A percentile compares a stretch with the other conserved stretches of the same genome.
These are phyloP conservation scores for Cheilosia urbana DNA, from an alignment of 2,888 invertebrate species.

Conservation along the genomic window DNA sequence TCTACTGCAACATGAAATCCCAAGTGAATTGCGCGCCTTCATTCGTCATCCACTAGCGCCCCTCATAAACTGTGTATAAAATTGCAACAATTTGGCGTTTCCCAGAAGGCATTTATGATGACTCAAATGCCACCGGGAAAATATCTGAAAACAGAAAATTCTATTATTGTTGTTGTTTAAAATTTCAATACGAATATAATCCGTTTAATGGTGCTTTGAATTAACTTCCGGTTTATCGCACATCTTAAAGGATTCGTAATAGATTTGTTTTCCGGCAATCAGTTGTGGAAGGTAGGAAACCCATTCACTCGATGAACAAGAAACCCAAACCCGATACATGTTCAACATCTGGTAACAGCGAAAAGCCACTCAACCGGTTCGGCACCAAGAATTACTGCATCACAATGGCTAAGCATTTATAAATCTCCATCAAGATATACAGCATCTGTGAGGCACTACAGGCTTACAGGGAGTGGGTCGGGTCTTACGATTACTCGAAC, in stretches of 20 bases:
- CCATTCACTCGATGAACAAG: neutral
- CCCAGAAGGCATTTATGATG: neutral
- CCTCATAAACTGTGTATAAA: neutral
- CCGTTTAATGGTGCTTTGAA: too few species aligned
- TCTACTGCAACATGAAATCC: neutral
- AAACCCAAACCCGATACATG: neutral
- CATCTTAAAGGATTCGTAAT: too few species aligned
- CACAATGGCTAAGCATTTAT: conserved; percentile 35
- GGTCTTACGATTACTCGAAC: conserved; percentile 19
- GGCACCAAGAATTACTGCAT: conserved; percentile 13
- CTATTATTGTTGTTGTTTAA: too few species aligned
- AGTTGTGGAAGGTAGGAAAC: conserved; percentile 6
- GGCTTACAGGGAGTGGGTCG: conserved; percentile 10
- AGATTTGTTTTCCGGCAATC: neutral
- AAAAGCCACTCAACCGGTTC: conserved; percentile 48
- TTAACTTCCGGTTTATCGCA: too few species aligned
- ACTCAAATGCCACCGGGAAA: conserved; percentile 1
- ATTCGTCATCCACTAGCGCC: conserved; percentile 15
- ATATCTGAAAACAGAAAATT: neutral
- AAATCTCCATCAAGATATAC: conserved; percentile 27
- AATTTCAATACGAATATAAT: too few species aligned
- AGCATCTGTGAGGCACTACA: conserved; percentile 8
- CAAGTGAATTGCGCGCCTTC: neutral
- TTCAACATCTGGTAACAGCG: conserved; percentile 20
- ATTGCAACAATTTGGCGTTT: conserved; percentile 14